A percentile compares a stretch with the other conserved stretches of the same genome.
phyloP scores from a whole-genome alignment of 2,797 vertebrate species.

The Natrix natrix region DNA sequence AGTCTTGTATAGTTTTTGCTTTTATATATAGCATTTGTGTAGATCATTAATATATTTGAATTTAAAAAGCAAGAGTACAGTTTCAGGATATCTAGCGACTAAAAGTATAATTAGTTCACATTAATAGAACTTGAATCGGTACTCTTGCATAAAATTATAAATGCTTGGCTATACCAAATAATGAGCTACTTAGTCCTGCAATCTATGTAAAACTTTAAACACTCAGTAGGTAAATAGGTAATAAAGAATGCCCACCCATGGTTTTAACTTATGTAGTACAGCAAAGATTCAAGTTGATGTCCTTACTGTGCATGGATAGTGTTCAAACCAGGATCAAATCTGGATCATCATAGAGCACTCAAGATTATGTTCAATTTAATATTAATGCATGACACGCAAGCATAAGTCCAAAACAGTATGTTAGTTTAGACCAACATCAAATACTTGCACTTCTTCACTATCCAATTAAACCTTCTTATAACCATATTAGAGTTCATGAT shows the following conservation, averaged over 20 bases:
- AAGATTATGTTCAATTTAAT: conserved; percentile 21
- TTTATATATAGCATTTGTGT: not conserved
- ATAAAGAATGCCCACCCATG: not conserved
- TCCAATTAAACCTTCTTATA: not conserved
- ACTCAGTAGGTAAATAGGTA: not conserved
- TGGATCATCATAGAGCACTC: conserved; percentile 21
- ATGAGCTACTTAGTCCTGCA: not conserved
- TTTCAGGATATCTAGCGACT: not conserved
- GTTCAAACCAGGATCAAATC: conserved; percentile 49
- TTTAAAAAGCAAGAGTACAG: not conserved
- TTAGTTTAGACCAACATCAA: conserved; percentile 2
- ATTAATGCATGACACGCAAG: not conserved
- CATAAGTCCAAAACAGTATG: not conserved
- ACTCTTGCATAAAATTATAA: not conserved
- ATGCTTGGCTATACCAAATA: not conserved
- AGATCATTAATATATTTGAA: not conserved
- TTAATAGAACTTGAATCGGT: not conserved
- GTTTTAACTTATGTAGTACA: conserved; percentile 19
- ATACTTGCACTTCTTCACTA: not conserved
- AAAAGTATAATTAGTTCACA: not conserved
- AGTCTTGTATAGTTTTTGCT: not conserved
- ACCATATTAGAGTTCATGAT: not conserved
- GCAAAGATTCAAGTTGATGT: conserved; percentile 40
- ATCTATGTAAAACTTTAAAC: not conserved
- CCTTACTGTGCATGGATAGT: not conserved